These are phyloP conservation scores for Eucriotettix oculatus DNA, from an alignment of 2,888 invertebrate species.

Conservation along the genomic window DNA sequence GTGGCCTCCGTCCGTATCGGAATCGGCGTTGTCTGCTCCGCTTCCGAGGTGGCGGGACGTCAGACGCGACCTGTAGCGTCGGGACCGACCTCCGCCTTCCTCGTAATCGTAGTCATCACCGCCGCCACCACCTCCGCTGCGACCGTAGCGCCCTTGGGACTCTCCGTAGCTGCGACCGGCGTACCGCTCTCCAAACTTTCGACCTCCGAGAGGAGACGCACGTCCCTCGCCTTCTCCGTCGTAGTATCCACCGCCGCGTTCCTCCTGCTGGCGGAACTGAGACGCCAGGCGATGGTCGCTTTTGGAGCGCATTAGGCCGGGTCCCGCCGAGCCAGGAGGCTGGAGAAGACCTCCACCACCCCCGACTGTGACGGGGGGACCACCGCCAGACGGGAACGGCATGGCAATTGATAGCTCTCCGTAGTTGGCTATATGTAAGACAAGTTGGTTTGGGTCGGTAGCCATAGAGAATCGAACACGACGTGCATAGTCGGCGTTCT, in stretches of 20 bases:
- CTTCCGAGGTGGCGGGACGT: conserved; percentile 36
- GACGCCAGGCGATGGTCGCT: conserved; percentile 82
- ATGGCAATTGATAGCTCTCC: conserved; percentile 75
- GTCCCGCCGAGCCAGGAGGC: conserved; percentile 33
- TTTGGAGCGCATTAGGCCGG: conserved; percentile 79
- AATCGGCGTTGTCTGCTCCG: conserved; percentile 16
- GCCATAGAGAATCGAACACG: conserved; percentile 74
- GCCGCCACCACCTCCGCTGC: conserved; percentile 21
- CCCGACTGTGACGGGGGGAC: conserved; percentile 19
- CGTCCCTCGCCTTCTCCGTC: conserved; percentile 33
- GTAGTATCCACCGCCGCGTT: conserved; percentile 39
- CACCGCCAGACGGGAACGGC: conserved; percentile 37
- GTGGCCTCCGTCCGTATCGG: conserved; percentile 28
- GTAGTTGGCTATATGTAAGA: conserved; percentile 64
- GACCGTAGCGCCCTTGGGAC: conserved; percentile 14
- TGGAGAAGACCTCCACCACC: conserved; percentile 30
- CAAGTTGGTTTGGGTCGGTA: conserved; percentile 82
- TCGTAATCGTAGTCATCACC: conserved; percentile 40
- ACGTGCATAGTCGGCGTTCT: conserved; percentile 75
- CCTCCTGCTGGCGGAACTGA: conserved; percentile 76
- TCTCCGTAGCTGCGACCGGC: conserved; percentile 15
- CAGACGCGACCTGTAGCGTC: conserved; percentile 56
- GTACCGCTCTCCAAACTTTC: conserved; percentile 54
- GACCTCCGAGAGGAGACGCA: conserved; percentile 46
- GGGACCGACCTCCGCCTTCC: conserved; percentile 41